These are phyloP conservation scores for Holocentrus rufus DNA, from an alignment of 2,797 vertebrate genomes.

Conservation along the genomic window DNA sequence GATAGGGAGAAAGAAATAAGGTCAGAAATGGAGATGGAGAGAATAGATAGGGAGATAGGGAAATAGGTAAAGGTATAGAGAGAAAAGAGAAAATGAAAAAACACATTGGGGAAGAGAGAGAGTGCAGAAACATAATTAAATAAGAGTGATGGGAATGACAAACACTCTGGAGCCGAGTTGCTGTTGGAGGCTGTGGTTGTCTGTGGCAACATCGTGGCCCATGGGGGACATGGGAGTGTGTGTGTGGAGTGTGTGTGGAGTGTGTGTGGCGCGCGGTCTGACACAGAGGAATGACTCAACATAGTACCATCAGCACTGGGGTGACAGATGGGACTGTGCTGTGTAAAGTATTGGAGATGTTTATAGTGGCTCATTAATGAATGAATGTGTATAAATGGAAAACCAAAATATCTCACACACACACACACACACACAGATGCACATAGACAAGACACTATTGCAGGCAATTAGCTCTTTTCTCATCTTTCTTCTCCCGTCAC, in stretches of 20 bases:
- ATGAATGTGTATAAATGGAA: not conserved
- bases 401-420: constrained; percentile 19
- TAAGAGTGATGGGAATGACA: constrained; percentile 12
- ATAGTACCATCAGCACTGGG: constrained; percentile 11
- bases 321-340: constrained; percentile 12
- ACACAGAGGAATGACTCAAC: constrained; percentile 18
- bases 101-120: constrained; percentile 11
- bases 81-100: constrained; percentile 13
- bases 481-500: too few species aligned
- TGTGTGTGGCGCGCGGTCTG: constrained; percentile 4
- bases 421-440: not conserved
- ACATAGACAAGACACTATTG: not conserved
- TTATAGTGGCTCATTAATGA: constrained; percentile 19
- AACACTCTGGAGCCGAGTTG: constrained; percentile 8
- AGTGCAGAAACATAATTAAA: constrained; percentile 23
- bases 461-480: not conserved
- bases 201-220: not conserved
- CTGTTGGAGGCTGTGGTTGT: constrained; percentile 17
- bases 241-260: too few species aligned
- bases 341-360: constrained; percentile 15
- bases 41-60: not conserved
- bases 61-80: constrained; percentile 17
- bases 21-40: constrained; percentile 5
- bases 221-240: not conserved
- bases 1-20: not conserved